These are phyloP conservation scores for Schizopygopsis pylzovi DNA, from an alignment of 2,797 vertebrate genomes.

Conservation along the genomic window DNA sequence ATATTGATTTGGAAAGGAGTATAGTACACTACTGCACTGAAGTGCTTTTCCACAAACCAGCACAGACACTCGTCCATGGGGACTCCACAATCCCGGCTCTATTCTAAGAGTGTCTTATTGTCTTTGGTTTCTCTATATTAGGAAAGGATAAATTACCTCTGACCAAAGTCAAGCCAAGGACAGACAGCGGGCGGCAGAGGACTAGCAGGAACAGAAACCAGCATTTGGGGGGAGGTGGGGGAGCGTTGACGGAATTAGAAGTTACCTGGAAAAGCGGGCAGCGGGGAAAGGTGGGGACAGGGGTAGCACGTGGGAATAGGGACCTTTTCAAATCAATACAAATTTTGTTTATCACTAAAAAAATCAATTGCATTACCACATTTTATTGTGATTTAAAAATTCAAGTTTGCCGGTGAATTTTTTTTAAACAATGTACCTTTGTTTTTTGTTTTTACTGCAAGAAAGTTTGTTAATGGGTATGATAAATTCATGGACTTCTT, in stretches of 20 bases:
- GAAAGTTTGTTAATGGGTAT: not conserved
- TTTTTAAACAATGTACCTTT: conserved; percentile 23
- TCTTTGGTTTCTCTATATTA: conserved; percentile 68
- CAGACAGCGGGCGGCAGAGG: conserved; percentile 34
- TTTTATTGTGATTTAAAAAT: too few species aligned
- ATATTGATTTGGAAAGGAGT: conserved; percentile 51
- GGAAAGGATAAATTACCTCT: conserved; percentile 63
- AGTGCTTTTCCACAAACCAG: conserved; percentile 50
- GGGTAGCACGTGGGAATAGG: too few species aligned
- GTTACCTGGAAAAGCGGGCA: too few species aligned
- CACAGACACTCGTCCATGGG: conserved; percentile 58
- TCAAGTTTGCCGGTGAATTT: too few species aligned
- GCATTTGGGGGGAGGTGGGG: conserved; percentile 14
- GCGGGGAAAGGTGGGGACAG: too few species aligned
- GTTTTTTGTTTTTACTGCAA: too few species aligned
- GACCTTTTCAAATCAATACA: too few species aligned
- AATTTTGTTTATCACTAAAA: not conserved
- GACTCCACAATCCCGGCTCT: conserved; percentile 60
- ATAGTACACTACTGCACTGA: conserved; percentile 42
- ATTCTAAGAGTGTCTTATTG: conserved; percentile 62
- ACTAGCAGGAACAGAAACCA: conserved; percentile 41
- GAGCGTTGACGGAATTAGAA: too few species aligned
- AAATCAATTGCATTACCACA: not conserved
- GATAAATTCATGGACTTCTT: conserved; percentile 1
- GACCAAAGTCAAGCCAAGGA: conserved; percentile 69